Conservation (phyloP, 2,888 invertebrate species). For the Nomada goodeniana region DNA sequence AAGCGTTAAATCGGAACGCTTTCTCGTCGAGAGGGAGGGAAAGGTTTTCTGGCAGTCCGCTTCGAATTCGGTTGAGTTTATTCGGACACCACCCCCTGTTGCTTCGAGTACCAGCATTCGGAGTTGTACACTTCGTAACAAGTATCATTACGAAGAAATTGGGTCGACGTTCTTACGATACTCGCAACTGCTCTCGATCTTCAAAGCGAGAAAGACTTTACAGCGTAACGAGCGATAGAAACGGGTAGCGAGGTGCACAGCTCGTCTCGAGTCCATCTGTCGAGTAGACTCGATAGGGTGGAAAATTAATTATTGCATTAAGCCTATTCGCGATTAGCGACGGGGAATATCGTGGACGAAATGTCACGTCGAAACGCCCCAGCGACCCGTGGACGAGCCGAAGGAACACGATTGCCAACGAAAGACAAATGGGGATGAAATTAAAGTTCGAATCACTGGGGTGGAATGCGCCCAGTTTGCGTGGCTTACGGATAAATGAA, state of each 20-base stretch:
- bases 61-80: neutral
- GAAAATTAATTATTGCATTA: too few species aligned
- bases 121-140: too few species aligned
- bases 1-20: slow-evolving; percentile 1
- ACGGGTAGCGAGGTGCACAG: neutral
- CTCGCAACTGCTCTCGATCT: too few species aligned
- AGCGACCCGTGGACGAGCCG: neutral
- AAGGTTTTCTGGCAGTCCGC: neutral
- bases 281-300: too few species aligned
- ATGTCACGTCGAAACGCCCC: slow-evolving; percentile 41
- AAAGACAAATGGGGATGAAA: slow-evolving; percentile 28
- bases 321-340: neutral
- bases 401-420: neutral
- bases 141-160: too few species aligned
- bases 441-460: slow-evolving; percentile 56
- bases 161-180: too few species aligned
- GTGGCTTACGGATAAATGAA: slow-evolving; percentile 33
- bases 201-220: neutral
- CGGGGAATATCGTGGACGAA: slow-evolving; percentile 37
- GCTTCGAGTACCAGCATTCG: neutral
- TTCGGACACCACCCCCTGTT: neutral
- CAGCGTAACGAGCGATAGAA: neutral
- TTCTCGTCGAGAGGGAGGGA: neutral
- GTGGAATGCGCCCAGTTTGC: slow-evolving; percentile 36
- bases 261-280: too few species aligned